Percentiles rank a stretch among this genome's conserved stretches.
These are phyloP conservation scores for Macrochelys suwanniensis DNA, from an alignment of 2,797 vertebrate species.

Conservation along the genomic window DNA sequence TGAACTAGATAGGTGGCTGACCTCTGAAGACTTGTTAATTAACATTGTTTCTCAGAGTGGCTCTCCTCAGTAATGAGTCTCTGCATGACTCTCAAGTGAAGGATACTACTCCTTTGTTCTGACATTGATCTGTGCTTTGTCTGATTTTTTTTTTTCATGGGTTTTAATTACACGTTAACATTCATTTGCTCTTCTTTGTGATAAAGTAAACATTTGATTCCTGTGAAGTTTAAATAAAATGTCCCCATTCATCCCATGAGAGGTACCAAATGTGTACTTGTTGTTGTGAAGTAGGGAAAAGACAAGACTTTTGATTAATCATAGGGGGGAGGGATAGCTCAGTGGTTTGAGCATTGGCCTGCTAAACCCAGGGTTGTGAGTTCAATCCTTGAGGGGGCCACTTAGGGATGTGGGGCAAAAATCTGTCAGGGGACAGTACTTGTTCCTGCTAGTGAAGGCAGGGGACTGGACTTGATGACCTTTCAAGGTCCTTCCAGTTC, in stretches of 20 bases:
- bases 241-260: background rate
- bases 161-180: conserved; percentile 73
- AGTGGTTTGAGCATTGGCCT: too few species aligned
- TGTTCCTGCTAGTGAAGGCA: too few species aligned
- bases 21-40: conserved; percentile 20
- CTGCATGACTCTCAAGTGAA: background rate
- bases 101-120: conserved; percentile 27
- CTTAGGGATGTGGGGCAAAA: too few species aligned
- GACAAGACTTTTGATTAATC: conserved; percentile 1
- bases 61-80: background rate
- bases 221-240: conserved; percentile 47
- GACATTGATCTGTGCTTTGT: conserved; percentile 17
- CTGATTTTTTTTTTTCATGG: conserved; percentile 31
- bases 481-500: too few species aligned
- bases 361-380: too few species aligned
- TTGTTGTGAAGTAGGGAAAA: conserved; percentile 42
- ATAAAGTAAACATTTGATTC: conserved; percentile 61
- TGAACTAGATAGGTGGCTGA: background rate
- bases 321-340: background rate
- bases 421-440: too few species aligned
- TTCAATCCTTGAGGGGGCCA: too few species aligned
- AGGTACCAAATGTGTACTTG: conserved; percentile 30
- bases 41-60: background rate
- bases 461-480: too few species aligned
- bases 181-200: conserved; percentile 68